phyloP scores from a whole-genome alignment of 2,797 vertebrate species.

The Steatocranus sp. region DNA sequence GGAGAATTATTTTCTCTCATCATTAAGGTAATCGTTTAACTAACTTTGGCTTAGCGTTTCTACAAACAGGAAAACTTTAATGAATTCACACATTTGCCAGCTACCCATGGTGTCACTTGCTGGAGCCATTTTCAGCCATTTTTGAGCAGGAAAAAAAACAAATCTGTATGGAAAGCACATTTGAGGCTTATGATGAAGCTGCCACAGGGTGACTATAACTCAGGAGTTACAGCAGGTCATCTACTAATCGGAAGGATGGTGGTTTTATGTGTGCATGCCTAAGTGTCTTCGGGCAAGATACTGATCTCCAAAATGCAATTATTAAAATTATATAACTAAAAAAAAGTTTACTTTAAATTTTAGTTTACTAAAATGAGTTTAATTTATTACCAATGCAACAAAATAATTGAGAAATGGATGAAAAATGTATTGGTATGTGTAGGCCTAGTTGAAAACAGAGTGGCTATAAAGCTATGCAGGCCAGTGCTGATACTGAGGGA shows the following conservation, averaged over 20 bases:
- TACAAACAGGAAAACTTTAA: not conserved
- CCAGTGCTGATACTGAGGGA: not conserved
- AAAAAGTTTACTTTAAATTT: not conserved
- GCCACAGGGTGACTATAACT: not conserved
- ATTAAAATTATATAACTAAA: not conserved
- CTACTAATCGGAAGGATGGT: not conserved
- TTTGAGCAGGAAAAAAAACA: not conserved
- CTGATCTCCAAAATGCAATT: not conserved
- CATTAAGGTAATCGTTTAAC: not conserved
- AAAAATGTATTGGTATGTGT: not conserved
- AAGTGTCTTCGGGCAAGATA: not conserved
- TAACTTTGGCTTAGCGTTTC: not conserved
- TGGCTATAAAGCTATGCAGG: not conserved
- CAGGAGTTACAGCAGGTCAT: not conserved
- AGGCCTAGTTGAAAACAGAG: not conserved
- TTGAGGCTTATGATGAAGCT: not conserved
- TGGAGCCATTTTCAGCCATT: not conserved
- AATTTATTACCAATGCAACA: not conserved
- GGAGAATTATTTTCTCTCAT: not conserved
- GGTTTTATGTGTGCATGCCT: not conserved
- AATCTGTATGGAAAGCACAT: not conserved
- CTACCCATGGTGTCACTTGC: not conserved
- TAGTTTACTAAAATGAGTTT: not conserved
- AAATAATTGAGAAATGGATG: not conserved
- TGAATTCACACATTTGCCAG: not conserved